Evolutionary conservation across 1,140 invertebrate genomes (phyloP).

Genomic region (Phymorhynchus buccinoides): DNA sequence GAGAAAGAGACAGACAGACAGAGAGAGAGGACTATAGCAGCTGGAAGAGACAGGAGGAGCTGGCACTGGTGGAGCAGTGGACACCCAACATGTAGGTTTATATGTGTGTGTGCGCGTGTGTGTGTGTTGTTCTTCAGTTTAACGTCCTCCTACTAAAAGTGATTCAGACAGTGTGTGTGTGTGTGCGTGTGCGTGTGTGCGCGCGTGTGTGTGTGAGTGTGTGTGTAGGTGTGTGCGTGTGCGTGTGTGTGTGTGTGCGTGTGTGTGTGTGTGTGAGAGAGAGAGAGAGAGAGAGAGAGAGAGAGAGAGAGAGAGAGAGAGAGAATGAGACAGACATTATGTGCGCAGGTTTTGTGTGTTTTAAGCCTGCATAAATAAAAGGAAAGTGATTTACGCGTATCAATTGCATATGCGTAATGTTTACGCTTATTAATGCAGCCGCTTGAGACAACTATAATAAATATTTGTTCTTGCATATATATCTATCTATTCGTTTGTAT

Average conservation of each 20-base stretch:
- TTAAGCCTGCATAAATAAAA: not conserved
- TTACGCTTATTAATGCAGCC: too few species aligned
- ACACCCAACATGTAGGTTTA: not conserved
- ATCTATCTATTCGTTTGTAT: not conserved
- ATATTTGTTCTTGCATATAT: not conserved
- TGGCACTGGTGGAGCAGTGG: not conserved
- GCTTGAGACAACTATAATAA: too few species aligned
- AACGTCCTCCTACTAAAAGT: too few species aligned
- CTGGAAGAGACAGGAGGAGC: not conserved
- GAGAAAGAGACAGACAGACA: too few species aligned
- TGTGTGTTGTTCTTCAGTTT: not conserved
- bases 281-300: not conserved
- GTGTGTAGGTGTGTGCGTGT: not conserved
- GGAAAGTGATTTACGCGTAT: too few species aligned
- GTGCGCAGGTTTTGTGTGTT: not conserved
- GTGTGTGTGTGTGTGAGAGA: constrained; percentile 13
- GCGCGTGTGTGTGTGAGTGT: not conserved
- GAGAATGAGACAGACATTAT: not conserved
- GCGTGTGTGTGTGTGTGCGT: not conserved
- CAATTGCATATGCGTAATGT: too few species aligned
- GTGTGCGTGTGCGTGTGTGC: not conserved
- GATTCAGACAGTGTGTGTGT: too few species aligned
- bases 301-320: not conserved
- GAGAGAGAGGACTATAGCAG: not conserved
- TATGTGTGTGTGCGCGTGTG: not conserved